phyloP scores from a whole-genome alignment of 1,140 invertebrate species.

The Drosophila ambigua region DNA sequence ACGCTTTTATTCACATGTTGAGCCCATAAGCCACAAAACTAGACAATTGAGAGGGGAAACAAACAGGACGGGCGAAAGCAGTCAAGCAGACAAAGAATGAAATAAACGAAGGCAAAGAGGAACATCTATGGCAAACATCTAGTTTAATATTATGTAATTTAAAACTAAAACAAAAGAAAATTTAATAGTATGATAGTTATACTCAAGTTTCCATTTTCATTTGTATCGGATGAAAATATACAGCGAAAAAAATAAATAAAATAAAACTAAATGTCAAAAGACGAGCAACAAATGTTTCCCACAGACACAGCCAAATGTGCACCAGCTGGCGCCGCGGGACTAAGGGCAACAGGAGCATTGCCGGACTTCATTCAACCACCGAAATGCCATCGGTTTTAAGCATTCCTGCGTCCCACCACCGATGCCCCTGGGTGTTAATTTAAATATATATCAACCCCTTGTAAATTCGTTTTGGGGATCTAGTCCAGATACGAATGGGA shows the following conservation, averaged over 20 bases:
- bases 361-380: constrained; percentile 26
- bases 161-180: constrained; percentile 48
- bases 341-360: constrained; percentile 19
- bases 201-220: constrained; percentile 78
- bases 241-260: constrained; percentile 59
- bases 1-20: too few relatives aligned
- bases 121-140: constrained; percentile 63
- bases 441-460: constrained; percentile 63
- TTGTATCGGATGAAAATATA: constrained; percentile 72
- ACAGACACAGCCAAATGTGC: constrained; percentile 19
- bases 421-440: constrained; percentile 45
- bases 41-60: constrained; percentile 68
- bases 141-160: constrained; percentile 81
- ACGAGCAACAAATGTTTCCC: constrained; percentile 6
- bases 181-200: constrained; percentile 77
- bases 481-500: constrained; percentile 62
- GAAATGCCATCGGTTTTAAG: not conserved
- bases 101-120: constrained; percentile 19
- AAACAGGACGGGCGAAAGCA: constrained; percentile 31
- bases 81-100: constrained; percentile 34
- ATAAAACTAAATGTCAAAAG: constrained; percentile 78
- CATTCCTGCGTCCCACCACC: not conserved
- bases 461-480: not conserved
- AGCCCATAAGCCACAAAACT: constrained; percentile 18
- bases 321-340: constrained; percentile 37